Base-by-base conservation (phyloP, 2,888 invertebrate genomes). In the Mesoligia furuncula region DNA sequence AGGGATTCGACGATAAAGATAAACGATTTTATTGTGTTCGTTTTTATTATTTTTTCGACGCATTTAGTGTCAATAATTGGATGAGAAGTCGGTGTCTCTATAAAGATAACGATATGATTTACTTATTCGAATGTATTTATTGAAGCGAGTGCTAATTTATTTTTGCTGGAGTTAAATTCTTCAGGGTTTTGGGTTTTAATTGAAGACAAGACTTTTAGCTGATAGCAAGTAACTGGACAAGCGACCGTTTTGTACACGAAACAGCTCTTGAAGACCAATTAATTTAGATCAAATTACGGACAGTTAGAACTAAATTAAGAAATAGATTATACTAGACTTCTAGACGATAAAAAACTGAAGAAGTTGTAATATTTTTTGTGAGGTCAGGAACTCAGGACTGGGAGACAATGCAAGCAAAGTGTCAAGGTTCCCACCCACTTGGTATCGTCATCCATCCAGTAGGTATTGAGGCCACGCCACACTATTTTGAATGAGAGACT, bases 401-500 rank as follows among this genome's bases (percentile, higher is more conserved):
- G 51, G 15, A 78, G 54, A 80, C 81, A 85, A 77, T 81, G 70
- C 71, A 77, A 59, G 79, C 48, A 73, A 75, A 86, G 90, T 90
- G 92, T 93, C 93, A 93, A 93, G 93, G 93, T 90, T 89, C 74
- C 86, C 85, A 77, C 88, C 87, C 89, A 87, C 89, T 82, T 62
- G 57, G 76, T 81, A 79, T 77, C 84, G 83, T 80, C 86, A 80
- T 83, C 85, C 84, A 86, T 81, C 77, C 70, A 82, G 86, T 62
- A 36, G 62, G 11, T 89, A 94, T 91, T 89, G 91, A 89, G 93
- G 92, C 81, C 89, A 86, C 84, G 65, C 72, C 85, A 81, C 88
- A 92, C 91, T 92, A 91, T 93, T 93, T 92, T 91, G 91, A 93
- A 93, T 94, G 93, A 88, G 91, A 90, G 92, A 91, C 92, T 92